Conservation (phyloP, 1,140 invertebrate species). For the Brachionus calyciflorus region DNA sequence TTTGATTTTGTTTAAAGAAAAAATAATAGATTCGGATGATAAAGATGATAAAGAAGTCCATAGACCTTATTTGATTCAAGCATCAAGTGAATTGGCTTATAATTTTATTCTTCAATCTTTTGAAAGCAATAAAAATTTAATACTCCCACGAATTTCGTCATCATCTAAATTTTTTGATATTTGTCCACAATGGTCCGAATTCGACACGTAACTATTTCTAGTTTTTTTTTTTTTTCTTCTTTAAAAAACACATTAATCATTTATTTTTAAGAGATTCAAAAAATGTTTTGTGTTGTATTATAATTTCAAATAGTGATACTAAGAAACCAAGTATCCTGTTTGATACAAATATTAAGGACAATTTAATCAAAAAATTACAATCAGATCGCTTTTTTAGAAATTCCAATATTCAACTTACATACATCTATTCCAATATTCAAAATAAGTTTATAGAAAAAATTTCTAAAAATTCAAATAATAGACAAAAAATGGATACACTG, state of each 20-base stretch:
- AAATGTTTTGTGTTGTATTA: background rate
- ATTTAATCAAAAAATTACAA: background rate
- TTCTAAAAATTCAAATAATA: background rate
- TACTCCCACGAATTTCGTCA: slow-evolving; percentile 18
- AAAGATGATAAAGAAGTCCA: background rate
- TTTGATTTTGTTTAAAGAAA: slow-evolving; percentile 29
- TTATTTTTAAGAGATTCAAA: background rate
- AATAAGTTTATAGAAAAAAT: background rate
- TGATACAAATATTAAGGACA: background rate
- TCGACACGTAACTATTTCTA: background rate
- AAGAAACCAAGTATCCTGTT: background rate
- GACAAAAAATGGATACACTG: background rate
- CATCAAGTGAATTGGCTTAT: background rate
- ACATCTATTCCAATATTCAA: slow-evolving; percentile 8
- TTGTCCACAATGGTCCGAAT: slow-evolving; percentile 11
- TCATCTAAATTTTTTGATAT: slow-evolving; percentile 7
- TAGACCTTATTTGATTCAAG: slow-evolving; percentile 8
- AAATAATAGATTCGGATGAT: background rate
- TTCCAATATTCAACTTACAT: background rate
- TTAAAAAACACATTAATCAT: too few relatives aligned
- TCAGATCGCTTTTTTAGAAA: background rate
- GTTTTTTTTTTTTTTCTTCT: too few relatives aligned
- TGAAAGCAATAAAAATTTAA: slow-evolving; percentile 9
- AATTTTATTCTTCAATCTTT: background rate
- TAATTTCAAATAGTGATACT: background rate